Conservation (phyloP, 2,113 vertebrate species). For the Seriola rivoliana region DNA sequence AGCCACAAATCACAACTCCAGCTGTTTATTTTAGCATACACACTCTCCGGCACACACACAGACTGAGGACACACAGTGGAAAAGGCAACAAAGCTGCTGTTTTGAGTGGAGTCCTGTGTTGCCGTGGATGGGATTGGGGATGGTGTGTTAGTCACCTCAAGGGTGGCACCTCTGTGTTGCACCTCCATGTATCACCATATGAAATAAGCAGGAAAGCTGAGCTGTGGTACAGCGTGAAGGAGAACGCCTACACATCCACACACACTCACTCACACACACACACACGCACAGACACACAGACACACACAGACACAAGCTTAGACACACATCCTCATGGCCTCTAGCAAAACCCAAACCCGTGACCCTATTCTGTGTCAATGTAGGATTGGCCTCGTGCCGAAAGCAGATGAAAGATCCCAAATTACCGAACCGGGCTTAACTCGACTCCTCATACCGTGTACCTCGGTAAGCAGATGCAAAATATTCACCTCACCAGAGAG, state of each 20-base stretch:
- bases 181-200: constrained; percentile 66
- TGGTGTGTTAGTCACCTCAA: constrained; percentile 72
- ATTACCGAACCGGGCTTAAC: constrained; percentile 70
- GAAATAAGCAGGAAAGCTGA: constrained; percentile 65
- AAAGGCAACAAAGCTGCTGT: constrained; percentile 42
- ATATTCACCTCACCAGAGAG: constrained; percentile 54
- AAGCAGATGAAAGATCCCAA: constrained; percentile 71
- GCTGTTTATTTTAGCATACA: background rate
- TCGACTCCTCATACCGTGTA: constrained; percentile 30
- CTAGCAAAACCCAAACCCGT: constrained; percentile 49
- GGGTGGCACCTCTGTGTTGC: constrained; percentile 72
- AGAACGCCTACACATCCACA: constrained; percentile 51
- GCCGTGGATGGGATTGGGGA: constrained; percentile 69
- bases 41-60: background rate
- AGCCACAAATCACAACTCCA: background rate
- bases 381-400: constrained; percentile 52
- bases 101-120: constrained; percentile 45
- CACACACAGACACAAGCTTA: constrained; percentile 9
- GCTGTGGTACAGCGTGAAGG: constrained; percentile 60
- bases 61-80: background rate
- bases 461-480: constrained; percentile 74
- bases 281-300: constrained; percentile 23
- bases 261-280: constrained; percentile 26
- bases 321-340: constrained; percentile 48
- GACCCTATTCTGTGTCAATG: constrained; percentile 54